These are phyloP conservation scores for Fabriciana adippe DNA, from an alignment of 2,888 invertebrate species.

Conservation along the genomic window DNA sequence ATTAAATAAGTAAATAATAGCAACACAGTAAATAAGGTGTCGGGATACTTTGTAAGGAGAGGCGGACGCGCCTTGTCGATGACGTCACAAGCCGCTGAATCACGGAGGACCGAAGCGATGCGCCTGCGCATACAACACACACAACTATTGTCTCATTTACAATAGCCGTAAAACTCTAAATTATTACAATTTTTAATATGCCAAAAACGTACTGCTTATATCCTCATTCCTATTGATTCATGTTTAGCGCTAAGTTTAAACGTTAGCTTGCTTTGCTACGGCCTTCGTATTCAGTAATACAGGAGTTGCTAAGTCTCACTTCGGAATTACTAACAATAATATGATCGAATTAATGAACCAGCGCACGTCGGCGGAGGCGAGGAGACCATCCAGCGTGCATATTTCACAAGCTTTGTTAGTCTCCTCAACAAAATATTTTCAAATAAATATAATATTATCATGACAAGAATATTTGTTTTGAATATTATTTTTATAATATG, in stretches of 20 bases:
- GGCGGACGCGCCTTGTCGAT: conserved; percentile 62
- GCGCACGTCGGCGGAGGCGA: conserved; percentile 45
- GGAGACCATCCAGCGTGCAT: conserved; percentile 43
- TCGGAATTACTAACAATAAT: conserved; percentile 43
- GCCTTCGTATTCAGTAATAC: conserved; percentile 33
- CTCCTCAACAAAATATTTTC: conserved; percentile 2
- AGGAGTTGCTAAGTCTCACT: conserved; percentile 37
- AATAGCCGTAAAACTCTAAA: conserved; percentile 37
- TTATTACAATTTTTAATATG: conserved; percentile 33
- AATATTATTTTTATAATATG: too few species aligned
- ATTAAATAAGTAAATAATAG: conserved; percentile 22
- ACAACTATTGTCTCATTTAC: conserved; percentile 52
- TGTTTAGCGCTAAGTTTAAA: conserved; percentile 29
- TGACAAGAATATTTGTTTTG: too few species aligned
- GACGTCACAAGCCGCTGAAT: conserved; percentile 70
- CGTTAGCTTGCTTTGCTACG: conserved; percentile 17
- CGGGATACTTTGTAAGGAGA: conserved; percentile 50
- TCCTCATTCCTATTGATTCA: conserved; percentile 40
- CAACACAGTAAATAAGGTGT: conserved; percentile 36
- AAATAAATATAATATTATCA: too few species aligned
- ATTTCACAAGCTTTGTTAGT: conserved; percentile 31
- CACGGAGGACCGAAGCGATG: conserved; percentile 57
- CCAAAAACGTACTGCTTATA: conserved; percentile 34
- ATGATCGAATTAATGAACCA: conserved; percentile 45
- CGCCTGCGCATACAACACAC: conserved; percentile 65